Percentiles rank a stretch among this genome's conserved stretches.
phyloP scores from a whole-genome alignment of 2,113 vertebrate species.

The Ptyas mucosa region DNA sequence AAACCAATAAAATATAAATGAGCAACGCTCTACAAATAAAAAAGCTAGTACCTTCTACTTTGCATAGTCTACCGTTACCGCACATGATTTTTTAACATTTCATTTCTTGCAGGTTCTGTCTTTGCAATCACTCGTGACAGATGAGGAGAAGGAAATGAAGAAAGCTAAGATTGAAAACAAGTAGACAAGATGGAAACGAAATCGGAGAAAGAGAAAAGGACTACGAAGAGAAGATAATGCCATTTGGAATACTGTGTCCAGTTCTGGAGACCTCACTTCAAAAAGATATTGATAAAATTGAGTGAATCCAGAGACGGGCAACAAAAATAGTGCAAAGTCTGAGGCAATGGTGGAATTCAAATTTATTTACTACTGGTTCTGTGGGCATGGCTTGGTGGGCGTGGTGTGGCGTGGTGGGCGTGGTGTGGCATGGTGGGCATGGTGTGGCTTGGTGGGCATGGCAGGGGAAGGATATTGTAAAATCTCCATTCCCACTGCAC shows the following conservation, averaged over 20 bases:
- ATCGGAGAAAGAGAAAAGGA: neutral
- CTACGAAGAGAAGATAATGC: neutral
- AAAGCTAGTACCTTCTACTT: neutral
- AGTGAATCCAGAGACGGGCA: neutral
- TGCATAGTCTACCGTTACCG: neutral
- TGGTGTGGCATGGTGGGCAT: too few relatives aligned
- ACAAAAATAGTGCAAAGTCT: neutral
- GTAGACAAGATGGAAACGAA: neutral
- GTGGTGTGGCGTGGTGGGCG: too few relatives aligned
- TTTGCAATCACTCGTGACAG: neutral
- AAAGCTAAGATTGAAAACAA: neutral
- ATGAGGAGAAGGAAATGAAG: neutral
- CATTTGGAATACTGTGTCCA: neutral
- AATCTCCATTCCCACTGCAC: too few relatives aligned
- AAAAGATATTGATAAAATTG: neutral
- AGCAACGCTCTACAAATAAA: neutral
- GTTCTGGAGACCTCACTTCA: neutral
- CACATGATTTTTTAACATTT: neutral
- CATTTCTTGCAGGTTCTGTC: neutral
- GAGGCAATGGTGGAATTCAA: neutral
- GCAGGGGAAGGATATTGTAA: too few relatives aligned
- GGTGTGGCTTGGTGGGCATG: too few relatives aligned
- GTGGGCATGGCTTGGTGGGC: too few relatives aligned
- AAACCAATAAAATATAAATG: neutral
- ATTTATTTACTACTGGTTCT: too few relatives aligned